phyloP scores from a whole-genome alignment of 2,797 vertebrate species.

The Phataginus tetradactyla region DNA sequence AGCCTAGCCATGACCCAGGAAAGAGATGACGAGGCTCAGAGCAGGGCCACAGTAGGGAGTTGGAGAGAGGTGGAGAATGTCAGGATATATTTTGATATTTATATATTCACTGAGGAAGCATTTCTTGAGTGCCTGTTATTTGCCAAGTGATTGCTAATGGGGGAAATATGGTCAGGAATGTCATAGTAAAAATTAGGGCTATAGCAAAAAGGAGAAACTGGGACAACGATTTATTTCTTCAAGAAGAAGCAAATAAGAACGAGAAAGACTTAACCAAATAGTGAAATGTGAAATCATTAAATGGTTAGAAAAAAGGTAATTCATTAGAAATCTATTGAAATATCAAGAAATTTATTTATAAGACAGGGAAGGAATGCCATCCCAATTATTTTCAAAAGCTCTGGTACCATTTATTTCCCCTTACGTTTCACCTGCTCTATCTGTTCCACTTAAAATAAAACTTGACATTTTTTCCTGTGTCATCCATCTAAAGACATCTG shows the following conservation, averaged over 20 bases:
- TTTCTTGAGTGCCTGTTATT: not conserved
- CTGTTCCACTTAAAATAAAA: not conserved
- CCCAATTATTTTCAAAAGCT: not conserved
- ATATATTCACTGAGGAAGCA: not conserved
- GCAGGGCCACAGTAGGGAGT: not conserved
- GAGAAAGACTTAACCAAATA: not conserved
- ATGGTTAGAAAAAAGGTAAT: not conserved
- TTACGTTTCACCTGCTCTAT: not conserved
- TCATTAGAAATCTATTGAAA: not conserved
- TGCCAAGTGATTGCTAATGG: not conserved
- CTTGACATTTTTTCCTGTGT: not conserved
- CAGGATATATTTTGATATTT: not conserved
- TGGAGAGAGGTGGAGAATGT: not conserved
- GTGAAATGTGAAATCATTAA: not conserved
- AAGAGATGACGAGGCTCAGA: not conserved
- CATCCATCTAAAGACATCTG: slow-evolving; percentile 33
- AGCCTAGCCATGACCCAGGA: not conserved
- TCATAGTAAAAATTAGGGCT: not conserved
- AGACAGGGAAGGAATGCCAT: not conserved
- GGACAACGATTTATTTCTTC: not conserved
- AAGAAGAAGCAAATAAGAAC: not conserved
- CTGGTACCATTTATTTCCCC: not conserved
- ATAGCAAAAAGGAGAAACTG: not conserved
- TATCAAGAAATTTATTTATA: not conserved
- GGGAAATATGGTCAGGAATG: not conserved